phyloP scores from a whole-genome alignment of 2,113 vertebrate species.

The Climacteris rufus region DNA sequence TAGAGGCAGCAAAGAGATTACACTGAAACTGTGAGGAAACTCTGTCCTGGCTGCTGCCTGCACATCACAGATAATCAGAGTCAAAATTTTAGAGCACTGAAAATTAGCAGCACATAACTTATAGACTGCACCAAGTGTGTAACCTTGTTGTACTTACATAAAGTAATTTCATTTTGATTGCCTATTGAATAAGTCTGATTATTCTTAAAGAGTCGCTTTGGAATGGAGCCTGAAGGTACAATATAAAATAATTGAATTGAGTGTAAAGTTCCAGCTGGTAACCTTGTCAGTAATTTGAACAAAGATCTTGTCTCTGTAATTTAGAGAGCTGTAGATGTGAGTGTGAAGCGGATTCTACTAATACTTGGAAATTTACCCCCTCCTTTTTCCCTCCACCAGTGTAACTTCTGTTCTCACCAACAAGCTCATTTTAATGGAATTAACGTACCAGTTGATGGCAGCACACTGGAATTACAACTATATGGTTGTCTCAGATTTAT shows the following conservation, averaged over 20 bases:
- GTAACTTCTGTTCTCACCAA: slow-evolving; percentile 28
- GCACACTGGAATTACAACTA: slow-evolving; percentile 11
- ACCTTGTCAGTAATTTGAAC: slow-evolving; percentile 70
- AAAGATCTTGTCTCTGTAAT: slow-evolving; percentile 62
- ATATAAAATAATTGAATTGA: slow-evolving; percentile 77
- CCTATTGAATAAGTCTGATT: slow-evolving; percentile 76
- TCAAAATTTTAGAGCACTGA: background rate
- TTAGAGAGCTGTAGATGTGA: slow-evolving; percentile 39
- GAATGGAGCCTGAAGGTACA: slow-evolving; percentile 75
- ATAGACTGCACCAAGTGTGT: slow-evolving; percentile 53
- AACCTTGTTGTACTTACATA: slow-evolving; percentile 71
- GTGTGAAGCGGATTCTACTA: slow-evolving; percentile 30
- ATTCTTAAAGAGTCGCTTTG: slow-evolving; percentile 75
- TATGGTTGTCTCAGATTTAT: slow-evolving; percentile 50
- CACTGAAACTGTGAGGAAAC: background rate
- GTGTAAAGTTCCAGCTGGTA: slow-evolving; percentile 72
- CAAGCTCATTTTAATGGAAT: slow-evolving; percentile 37
- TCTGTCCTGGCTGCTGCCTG: background rate
- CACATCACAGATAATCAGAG: background rate
- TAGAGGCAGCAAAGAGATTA: background rate
- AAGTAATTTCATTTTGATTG: slow-evolving; percentile 74
- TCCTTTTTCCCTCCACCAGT: background rate
- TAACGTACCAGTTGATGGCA: slow-evolving; percentile 19
- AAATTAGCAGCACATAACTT: slow-evolving; percentile 42
- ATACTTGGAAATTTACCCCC: background rate